phyloP scores from a whole-genome alignment of 2,797 vertebrate species.

The Sternotherus odoratus region DNA sequence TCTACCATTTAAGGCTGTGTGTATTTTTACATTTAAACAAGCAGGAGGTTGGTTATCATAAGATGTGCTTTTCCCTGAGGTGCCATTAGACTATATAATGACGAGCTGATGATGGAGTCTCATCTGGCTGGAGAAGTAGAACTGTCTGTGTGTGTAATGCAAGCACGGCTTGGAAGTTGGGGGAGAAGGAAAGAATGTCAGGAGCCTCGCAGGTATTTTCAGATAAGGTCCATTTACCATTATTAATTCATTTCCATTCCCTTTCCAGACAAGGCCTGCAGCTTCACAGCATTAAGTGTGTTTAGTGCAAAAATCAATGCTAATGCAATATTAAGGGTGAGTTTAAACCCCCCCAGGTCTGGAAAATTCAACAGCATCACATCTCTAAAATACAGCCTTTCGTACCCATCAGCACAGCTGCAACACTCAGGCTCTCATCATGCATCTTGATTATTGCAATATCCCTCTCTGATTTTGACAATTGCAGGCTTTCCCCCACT shows the following conservation, averaged over 20 bases:
- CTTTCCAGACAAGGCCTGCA: background rate
- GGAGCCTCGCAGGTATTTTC: background rate
- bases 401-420: no score
- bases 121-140: background rate
- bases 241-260: background rate
- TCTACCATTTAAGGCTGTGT: background rate
- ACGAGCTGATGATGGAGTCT: background rate
- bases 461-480: no score
- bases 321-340: background rate
- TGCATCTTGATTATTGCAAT: no score
- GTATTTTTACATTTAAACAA: background rate
- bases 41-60: background rate
- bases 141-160: background rate
- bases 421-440: no score
- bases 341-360: background rate
- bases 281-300: background rate
- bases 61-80: background rate
- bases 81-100: background rate
- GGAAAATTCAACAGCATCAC: no score
- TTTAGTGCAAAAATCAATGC: background rate
- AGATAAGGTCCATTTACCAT: background rate
- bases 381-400: no score
- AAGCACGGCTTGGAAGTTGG: background rate
- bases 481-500: no score
- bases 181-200: background rate